Percentiles rank a stretch among this genome's conserved stretches.
These are phyloP conservation scores for Phengaris arion DNA, from an alignment of 2,888 invertebrate species.

Conservation along the genomic window DNA sequence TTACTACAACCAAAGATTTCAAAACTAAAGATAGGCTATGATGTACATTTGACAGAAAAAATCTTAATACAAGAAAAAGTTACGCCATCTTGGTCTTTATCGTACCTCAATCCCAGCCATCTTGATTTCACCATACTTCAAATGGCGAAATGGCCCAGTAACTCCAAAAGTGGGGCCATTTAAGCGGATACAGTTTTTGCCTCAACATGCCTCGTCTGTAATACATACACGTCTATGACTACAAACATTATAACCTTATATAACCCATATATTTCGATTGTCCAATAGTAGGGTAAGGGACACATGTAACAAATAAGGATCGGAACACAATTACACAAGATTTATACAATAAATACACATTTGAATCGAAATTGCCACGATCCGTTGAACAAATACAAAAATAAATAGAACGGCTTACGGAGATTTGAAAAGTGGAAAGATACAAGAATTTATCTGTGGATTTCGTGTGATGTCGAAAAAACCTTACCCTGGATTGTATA, in stretches of 20 bases:
- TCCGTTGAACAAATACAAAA: slow-evolving; percentile 21
- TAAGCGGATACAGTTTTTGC: too few species aligned
- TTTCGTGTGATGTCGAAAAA: slow-evolving; percentile 23
- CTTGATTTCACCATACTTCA: too few species aligned
- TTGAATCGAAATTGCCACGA: slow-evolving; percentile 24
- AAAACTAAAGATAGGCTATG: too few species aligned
- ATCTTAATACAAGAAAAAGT: too few species aligned
- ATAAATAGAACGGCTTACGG: slow-evolving; percentile 17
- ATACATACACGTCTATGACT: too few species aligned
- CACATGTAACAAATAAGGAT: not conserved
- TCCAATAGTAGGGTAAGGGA: not conserved
- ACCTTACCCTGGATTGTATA: slow-evolving; percentile 14
- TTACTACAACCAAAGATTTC: too few species aligned
- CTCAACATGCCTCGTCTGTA: too few species aligned
- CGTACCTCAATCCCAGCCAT: too few species aligned
- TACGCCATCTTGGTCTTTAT: too few species aligned
- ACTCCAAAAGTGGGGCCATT: too few species aligned
- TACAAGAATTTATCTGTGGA: slow-evolving; percentile 28
- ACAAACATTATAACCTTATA: not conserved
- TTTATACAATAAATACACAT: slow-evolving; percentile 16
- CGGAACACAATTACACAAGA: slow-evolving; percentile 2
- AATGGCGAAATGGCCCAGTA: too few species aligned
- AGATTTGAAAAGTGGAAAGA: slow-evolving; percentile 27
- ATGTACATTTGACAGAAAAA: too few species aligned
- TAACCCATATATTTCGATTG: not conserved